These are phyloP conservation scores for Aricia artaxerxes DNA, from an alignment of 2,888 invertebrate species.

Conservation along the genomic window DNA sequence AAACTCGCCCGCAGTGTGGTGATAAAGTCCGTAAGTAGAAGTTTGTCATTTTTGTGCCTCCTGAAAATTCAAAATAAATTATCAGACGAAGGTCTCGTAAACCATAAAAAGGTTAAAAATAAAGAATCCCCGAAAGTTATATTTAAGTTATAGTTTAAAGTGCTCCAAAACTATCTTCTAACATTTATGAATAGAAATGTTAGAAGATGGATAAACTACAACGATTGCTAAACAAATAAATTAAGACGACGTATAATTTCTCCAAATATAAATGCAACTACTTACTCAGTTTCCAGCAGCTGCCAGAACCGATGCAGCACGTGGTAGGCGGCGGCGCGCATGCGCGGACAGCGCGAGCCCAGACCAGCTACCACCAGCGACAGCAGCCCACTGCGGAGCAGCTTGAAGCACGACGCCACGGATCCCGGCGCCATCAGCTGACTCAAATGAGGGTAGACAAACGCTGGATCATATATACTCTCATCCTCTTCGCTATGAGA, in stretches of 20 bases:
- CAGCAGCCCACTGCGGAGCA: conserved; percentile 85
- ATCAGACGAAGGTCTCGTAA: conserved; percentile 14
- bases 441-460: conserved; percentile 88
- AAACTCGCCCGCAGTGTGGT: conserved; percentile 84
- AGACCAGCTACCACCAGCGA: conserved; percentile 86
- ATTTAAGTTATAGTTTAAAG: too few relatives aligned
- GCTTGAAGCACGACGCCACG: conserved; percentile 85
- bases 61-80: conserved; percentile 49
- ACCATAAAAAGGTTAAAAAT: background rate
- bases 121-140: background rate
- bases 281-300: conserved; percentile 86
- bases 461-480: conserved; percentile 89
- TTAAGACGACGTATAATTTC: background rate
- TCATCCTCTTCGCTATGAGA: conserved; percentile 55
- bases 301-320: conserved; percentile 86
- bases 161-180: too few relatives aligned
- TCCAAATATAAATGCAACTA: conserved; percentile 36
- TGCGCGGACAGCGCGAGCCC: conserved; percentile 83
- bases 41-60: conserved; percentile 82
- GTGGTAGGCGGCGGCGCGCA: conserved; percentile 87
- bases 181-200: too few relatives aligned
- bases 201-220: too few relatives aligned
- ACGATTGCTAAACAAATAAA: too few relatives aligned
- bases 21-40: conserved; percentile 84
- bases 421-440: conserved; percentile 88